phyloP scores from a whole-genome alignment of 2,113 vertebrate genomes.

The Synchiropus splendidus region DNA sequence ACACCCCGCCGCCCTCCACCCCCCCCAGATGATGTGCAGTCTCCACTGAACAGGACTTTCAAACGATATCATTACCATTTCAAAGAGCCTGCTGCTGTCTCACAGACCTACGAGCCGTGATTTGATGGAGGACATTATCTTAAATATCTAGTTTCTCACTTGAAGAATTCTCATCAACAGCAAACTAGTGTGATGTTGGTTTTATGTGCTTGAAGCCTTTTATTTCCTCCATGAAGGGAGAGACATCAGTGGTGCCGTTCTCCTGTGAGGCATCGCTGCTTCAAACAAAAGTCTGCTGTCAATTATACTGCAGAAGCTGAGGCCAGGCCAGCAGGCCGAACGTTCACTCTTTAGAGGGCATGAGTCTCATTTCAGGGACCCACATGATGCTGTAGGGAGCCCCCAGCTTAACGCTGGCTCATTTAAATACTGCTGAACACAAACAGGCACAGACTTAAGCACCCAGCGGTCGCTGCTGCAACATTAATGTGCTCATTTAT shows the following conservation, averaged over 20 bases:
- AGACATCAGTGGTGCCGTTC: too few species aligned
- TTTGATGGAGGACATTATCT: too few species aligned
- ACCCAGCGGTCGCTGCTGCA: constrained; percentile 53
- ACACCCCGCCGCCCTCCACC: not conserved
- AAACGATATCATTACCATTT: constrained; percentile 57
- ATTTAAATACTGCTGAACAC: constrained; percentile 38
- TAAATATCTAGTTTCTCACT: too few species aligned
- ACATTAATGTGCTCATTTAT: constrained; percentile 64
- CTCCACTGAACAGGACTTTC: constrained; percentile 45
- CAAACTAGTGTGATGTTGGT: too few species aligned
- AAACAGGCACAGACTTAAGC: constrained; percentile 35
- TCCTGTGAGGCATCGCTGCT: constrained; percentile 21
- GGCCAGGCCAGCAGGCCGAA: not conserved
- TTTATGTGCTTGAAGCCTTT: constrained; percentile 6
- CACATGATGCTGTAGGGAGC: not conserved
- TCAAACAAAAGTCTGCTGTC: constrained; percentile 26
- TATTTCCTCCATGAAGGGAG: too few species aligned
- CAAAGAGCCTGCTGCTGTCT: constrained; percentile 40
- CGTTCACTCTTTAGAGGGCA: constrained; percentile 11
- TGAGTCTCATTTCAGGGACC: constrained; percentile 16
- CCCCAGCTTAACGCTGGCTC: constrained; percentile 13
- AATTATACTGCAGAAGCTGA: constrained; percentile 12
- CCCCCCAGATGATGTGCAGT: constrained; percentile 43
- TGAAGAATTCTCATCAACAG: too few species aligned
- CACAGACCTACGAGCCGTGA: constrained; percentile 23